Evolutionary conservation across 2,888 invertebrate species (phyloP).

Genomic region (Brachynemurus nebulosus): DNA sequence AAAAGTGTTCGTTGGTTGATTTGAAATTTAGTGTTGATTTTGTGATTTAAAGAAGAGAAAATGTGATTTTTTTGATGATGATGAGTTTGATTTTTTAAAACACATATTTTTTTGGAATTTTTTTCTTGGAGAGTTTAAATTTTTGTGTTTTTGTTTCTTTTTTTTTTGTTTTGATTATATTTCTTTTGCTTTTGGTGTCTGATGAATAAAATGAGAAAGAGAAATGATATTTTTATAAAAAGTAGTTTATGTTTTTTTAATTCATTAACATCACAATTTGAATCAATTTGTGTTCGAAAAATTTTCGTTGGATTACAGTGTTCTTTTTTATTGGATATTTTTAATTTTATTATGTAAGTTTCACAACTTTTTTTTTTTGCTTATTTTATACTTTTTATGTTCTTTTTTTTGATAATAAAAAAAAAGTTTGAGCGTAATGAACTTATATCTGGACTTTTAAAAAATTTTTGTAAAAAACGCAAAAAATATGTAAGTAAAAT

Average conservation of each 20-base stretch:
- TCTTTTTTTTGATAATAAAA: too few species aligned
- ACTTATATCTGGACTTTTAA: too few species aligned
- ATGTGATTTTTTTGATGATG: too few species aligned
- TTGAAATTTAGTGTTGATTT: too few species aligned
- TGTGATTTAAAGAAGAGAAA: not conserved
- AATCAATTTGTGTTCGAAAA: too few species aligned
- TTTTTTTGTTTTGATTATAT: not conserved
- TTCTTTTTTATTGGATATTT: constrained; percentile 3
- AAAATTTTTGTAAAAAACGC: too few species aligned
- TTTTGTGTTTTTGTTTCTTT: not conserved
- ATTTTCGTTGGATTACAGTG: constrained; percentile 5
- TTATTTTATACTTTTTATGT: not conserved
- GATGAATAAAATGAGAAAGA: constrained; percentile 1
- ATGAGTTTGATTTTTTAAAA: too few species aligned
- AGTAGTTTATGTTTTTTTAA: not conserved
- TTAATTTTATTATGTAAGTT: not conserved
- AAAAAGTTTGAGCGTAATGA: too few species aligned
- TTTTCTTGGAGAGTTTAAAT: not conserved
- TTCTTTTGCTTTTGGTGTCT: not conserved
- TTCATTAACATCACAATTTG: too few species aligned
- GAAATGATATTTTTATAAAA: not conserved
- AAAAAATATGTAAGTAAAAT: too few species aligned
- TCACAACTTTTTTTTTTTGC: not conserved
- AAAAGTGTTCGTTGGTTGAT: too few species aligned
- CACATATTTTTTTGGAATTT: too few species aligned